A percentile compares a stretch with the other conserved stretches of the same genome.
phyloP scores from a whole-genome alignment of 1,140 invertebrate species.

The Aethina tumida region DNA sequence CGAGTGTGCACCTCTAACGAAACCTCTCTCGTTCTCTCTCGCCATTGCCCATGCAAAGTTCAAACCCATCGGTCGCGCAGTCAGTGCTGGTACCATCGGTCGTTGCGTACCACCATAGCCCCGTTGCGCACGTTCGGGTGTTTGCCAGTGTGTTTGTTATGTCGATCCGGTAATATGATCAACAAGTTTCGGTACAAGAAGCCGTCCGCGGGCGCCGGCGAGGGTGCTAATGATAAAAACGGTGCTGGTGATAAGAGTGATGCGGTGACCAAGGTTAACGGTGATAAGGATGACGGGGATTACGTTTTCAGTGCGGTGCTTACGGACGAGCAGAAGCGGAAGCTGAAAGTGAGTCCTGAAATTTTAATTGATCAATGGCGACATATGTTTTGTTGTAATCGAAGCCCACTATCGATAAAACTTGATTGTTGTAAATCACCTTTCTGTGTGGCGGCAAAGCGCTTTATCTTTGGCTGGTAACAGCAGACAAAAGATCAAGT shows the following conservation, averaged over 20 bases:
- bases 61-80: too few relatives aligned
- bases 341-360: constrained; percentile 25
- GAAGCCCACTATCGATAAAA: too few relatives aligned
- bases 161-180: constrained; percentile 20
- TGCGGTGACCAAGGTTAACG: constrained; percentile 5
- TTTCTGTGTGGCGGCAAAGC: too few relatives aligned
- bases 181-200: constrained; percentile 31
- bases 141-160: constrained; percentile 1
- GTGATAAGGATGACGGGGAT: constrained; percentile 3
- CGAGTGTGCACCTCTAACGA: too few relatives aligned
- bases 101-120: constrained; percentile 6
- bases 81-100: too few relatives aligned
- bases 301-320: constrained; percentile 2
- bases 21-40: constrained; percentile 8
- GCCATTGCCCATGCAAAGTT: constrained; percentile 15
- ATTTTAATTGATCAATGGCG: too few relatives aligned
- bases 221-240: constrained; percentile 11
- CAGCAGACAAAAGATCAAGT: too few relatives aligned
- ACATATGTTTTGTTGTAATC: too few relatives aligned
- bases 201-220: constrained; percentile 11
- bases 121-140: constrained; percentile 3
- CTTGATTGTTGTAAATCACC: too few relatives aligned
- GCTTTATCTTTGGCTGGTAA: too few relatives aligned
- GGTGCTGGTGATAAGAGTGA: constrained; percentile 9
- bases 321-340: constrained; percentile 15